Percentiles rank a stretch among this genome's conserved stretches.
Conservation (phyloP, 2,113 vertebrate genomes). For the Oncorhynchus keta region DNA sequence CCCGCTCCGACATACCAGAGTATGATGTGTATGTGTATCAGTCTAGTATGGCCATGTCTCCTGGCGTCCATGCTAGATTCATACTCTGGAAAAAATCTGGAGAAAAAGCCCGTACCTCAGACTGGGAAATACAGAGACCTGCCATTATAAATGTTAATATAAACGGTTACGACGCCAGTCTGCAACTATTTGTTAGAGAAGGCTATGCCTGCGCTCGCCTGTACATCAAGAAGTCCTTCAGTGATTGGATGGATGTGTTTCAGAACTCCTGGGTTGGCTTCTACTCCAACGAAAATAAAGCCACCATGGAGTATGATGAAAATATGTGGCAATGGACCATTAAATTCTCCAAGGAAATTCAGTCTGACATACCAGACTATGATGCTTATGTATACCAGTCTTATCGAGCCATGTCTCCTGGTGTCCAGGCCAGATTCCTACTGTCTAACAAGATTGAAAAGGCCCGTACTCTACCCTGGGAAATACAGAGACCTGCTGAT, state of each 20-base stretch:
- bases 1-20: not conserved
- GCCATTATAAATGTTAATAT: not conserved
- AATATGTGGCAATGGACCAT: slow-evolving; percentile 48
- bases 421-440: slow-evolving; percentile 55
- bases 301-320: too few relatives aligned
- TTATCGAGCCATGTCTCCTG: slow-evolving; percentile 28
- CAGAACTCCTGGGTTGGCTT: slow-evolving; percentile 49
- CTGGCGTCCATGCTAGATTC: too few relatives aligned
- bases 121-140: too few relatives aligned
- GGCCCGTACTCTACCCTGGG: slow-evolving; percentile 44
- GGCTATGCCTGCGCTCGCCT: slow-evolving; percentile 57
- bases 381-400: slow-evolving; percentile 46
- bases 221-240: not conserved
- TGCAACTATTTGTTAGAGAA: slow-evolving; percentile 50
- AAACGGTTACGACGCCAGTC: not conserved
- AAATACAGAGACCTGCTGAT: not conserved
- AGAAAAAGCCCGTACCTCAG: too few relatives aligned
- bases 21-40: slow-evolving; percentile 40
- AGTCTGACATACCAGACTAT: not conserved
- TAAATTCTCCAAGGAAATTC: slow-evolving; percentile 14
- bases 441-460: not conserved
- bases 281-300: not conserved
- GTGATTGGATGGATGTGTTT: too few relatives aligned
- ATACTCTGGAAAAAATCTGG: too few relatives aligned
- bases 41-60: slow-evolving; percentile 25